Evolutionary conservation across 2,113 vertebrate genomes (phyloP).

Genomic region (Felis chaus): DNA sequence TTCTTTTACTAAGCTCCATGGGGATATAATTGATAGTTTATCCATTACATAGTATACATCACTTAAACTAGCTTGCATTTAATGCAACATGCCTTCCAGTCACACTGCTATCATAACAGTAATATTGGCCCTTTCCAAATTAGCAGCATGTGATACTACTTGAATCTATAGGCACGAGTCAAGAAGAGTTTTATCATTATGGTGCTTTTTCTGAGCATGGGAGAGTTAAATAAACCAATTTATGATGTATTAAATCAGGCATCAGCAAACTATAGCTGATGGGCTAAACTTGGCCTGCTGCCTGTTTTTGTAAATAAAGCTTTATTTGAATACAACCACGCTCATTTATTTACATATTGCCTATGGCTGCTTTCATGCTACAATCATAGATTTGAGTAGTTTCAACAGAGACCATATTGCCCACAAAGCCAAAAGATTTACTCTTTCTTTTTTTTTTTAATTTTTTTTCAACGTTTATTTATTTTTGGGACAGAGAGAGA

Average conservation of each 20-base stretch:
- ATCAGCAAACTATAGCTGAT: background rate
- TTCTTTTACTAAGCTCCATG: background rate
- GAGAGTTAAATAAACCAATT: background rate
- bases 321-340: background rate
- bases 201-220: background rate
- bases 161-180: background rate
- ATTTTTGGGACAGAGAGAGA: no score
- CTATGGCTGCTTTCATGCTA: background rate
- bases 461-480: no score
- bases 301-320: background rate
- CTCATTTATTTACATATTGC: background rate
- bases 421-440: background rate
- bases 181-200: background rate
- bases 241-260: background rate
- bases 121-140: background rate
- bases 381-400: background rate
- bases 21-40: background rate
- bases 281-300: background rate
- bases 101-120: background rate
- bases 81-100: background rate
- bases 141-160: background rate
- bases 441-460: no score
- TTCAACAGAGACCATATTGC: background rate
- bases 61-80: background rate
- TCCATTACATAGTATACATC: background rate